phyloP scores from a whole-genome alignment of 1,140 invertebrate species.

The Periplaneta americana region DNA sequence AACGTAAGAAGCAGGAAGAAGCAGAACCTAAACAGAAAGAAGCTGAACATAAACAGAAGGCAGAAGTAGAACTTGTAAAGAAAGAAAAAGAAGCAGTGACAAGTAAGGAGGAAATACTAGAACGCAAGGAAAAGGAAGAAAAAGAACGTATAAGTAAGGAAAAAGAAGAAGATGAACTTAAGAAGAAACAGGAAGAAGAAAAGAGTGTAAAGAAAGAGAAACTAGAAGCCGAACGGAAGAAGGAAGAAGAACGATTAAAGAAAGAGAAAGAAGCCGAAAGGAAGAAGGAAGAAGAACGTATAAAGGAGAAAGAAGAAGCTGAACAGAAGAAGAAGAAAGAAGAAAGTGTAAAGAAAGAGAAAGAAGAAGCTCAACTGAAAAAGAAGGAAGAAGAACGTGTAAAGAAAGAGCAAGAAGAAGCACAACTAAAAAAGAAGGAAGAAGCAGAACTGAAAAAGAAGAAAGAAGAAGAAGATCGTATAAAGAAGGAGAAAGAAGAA shows the following conservation, averaged over 20 bases:
- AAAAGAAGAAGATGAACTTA: background rate
- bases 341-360: background rate
- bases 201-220: no score
- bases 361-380: background rate
- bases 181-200: no score
- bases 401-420: background rate
- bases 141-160: background rate
- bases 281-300: conserved; percentile 5
- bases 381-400: background rate
- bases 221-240: no score
- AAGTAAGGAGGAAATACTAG: background rate
- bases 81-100: background rate
- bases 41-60: conserved; percentile 22
- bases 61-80: conserved; percentile 23
- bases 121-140: background rate
- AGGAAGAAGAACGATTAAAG: no score
- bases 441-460: background rate
- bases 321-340: background rate
- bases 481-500: background rate
- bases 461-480: background rate
- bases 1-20: conserved; percentile 3
- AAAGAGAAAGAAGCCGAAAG: no score
- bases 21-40: conserved; percentile 18
- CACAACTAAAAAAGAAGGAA: background rate
- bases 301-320: background rate